A percentile compares a stretch with the other conserved stretches of the same genome.
Evolutionary conservation across 2,797 vertebrate species (phyloP).

Genomic region (Pelochelys cantorii): DNA sequence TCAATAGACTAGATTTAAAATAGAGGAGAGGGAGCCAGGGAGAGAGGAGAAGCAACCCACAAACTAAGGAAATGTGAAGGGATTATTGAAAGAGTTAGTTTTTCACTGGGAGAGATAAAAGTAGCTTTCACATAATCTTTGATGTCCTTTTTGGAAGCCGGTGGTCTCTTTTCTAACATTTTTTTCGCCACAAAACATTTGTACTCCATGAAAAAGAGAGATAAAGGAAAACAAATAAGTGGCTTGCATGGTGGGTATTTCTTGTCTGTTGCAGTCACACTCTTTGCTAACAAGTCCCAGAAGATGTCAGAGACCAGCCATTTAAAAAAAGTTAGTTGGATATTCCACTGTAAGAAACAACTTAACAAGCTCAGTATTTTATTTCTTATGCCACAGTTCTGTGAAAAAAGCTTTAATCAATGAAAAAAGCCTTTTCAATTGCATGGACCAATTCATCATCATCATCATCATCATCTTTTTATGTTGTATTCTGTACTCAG

Average conservation of each 20-base stretch:
- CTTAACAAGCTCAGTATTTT: background rate
- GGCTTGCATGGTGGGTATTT: background rate
- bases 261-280: background rate
- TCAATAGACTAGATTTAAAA: background rate
- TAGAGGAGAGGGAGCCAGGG: background rate
- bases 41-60: background rate
- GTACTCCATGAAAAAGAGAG: background rate
- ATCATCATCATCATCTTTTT: background rate
- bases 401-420: background rate
- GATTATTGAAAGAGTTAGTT: background rate
- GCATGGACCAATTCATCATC: background rate
- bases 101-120: background rate
- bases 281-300: background rate
- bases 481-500: background rate
- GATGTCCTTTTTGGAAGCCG: background rate
- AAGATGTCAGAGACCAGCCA: background rate
- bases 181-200: background rate
- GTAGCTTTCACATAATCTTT: background rate
- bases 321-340: background rate
- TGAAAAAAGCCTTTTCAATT: background rate
- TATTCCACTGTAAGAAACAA: background rate
- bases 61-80: background rate
- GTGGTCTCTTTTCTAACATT: background rate
- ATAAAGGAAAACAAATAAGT: background rate
- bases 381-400: conserved; percentile 10